phyloP scores from a whole-genome alignment of 1,140 invertebrate genomes.

The Araneus ventricosus region DNA sequence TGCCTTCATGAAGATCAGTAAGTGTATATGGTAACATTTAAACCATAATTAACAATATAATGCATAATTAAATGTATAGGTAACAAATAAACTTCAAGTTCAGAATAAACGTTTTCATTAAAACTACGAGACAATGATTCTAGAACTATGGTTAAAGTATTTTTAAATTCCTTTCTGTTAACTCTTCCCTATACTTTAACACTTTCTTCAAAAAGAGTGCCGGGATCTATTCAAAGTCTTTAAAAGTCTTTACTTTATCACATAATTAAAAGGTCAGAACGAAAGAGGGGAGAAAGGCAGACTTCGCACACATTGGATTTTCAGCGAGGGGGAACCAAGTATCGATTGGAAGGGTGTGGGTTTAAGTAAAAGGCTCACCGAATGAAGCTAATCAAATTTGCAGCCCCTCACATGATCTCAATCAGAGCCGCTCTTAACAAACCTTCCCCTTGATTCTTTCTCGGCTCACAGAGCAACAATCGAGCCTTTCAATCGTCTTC shows the following conservation, averaged over 20 bases:
- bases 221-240: slow-evolving; percentile 15
- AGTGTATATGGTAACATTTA: too few species aligned
- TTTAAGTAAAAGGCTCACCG: slow-evolving; percentile 46
- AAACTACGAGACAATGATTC: background rate
- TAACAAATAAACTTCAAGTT: too few species aligned
- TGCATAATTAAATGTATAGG: too few species aligned
- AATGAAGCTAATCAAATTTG: slow-evolving; percentile 48
- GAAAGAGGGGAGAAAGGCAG: background rate
- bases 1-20: too few species aligned
- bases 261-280: slow-evolving; percentile 34
- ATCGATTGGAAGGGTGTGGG: slow-evolving; percentile 31
- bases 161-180: background rate
- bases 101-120: too few species aligned
- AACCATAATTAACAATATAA: too few species aligned
- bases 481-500: background rate
- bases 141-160: background rate
- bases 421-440: slow-evolving; percentile 19
- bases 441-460: slow-evolving; percentile 22
- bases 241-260: slow-evolving; percentile 39
- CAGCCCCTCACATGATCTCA: slow-evolving; percentile 35
- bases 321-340: background rate
- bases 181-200: background rate
- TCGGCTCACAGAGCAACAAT: slow-evolving; percentile 12
- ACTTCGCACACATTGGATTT: background rate
- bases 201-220: slow-evolving; percentile 5